Evolutionary conservation across 2,888 invertebrate species (phyloP).

Genomic region (Iselma pallidipennis): DNA sequence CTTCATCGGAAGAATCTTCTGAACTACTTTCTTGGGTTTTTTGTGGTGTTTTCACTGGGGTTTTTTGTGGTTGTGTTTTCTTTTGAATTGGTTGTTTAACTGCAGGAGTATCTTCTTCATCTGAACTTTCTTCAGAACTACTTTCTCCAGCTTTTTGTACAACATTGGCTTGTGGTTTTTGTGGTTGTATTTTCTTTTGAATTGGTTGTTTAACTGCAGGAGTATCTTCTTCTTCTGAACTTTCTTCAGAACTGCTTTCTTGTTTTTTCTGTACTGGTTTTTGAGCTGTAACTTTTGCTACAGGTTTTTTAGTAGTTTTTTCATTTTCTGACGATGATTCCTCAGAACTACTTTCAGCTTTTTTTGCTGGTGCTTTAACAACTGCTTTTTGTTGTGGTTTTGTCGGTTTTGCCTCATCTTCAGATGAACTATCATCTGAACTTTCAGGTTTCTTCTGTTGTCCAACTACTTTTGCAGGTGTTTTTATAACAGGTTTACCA

Average conservation of each 20-base stretch:
- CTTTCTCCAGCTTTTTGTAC: conserved; percentile 14
- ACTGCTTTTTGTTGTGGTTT: conserved; percentile 13
- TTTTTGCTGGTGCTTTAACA: conserved; percentile 13
- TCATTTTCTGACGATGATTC: conserved; percentile 41
- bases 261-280: conserved; percentile 37
- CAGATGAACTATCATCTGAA: conserved; percentile 35
- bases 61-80: conserved; percentile 19
- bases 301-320: conserved; percentile 14
- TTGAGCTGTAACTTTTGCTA: conserved; percentile 26
- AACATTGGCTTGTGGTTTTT: conserved; percentile 21
- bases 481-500: conserved; percentile 16
- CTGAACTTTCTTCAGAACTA: too few species aligned
- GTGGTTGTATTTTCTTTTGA: conserved; percentile 16
- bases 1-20: too few species aligned
- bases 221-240: conserved; percentile 24
- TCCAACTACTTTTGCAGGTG: background rate
- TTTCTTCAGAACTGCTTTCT: conserved; percentile 31
- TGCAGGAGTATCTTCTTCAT: too few species aligned
- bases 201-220: conserved; percentile 16
- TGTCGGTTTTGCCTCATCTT: conserved; percentile 33
- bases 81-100: conserved; percentile 16
- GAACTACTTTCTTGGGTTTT: too few species aligned
- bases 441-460: conserved; percentile 24
- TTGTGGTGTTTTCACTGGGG: conserved; percentile 20
- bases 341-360: conserved; percentile 36